Evolutionary conservation across 2,113 vertebrate species (phyloP).

Genomic region (Perca fluviatilis): DNA sequence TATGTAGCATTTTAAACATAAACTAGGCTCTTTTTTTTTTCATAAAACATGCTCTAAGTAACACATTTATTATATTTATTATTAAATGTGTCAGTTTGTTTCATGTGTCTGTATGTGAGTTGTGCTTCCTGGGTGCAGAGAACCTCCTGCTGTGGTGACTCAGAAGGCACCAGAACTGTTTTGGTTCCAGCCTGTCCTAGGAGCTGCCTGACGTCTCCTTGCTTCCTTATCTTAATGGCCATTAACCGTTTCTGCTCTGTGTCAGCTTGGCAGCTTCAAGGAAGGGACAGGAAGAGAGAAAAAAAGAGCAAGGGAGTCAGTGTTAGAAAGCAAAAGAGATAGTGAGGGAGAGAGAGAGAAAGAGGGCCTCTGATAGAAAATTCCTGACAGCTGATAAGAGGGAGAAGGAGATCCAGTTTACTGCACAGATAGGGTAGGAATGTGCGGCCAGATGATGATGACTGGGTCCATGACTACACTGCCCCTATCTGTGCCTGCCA

Average conservation of each 20-base stretch:
- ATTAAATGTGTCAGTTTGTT: not conserved
- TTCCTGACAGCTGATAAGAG: constrained; percentile 87
- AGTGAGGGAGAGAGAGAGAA: constrained; percentile 51
- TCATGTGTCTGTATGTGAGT: not conserved
- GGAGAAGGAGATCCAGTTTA: constrained; percentile 87
- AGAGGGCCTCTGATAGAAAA: constrained; percentile 81
- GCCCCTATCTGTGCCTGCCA: constrained; percentile 83
- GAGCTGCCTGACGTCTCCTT: constrained; percentile 75
- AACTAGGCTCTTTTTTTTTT: not conserved
- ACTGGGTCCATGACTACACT: constrained; percentile 79
- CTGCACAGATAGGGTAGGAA: constrained; percentile 88
- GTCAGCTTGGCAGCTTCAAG: constrained; percentile 70
- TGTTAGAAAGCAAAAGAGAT: constrained; percentile 60
- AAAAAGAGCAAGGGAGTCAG: constrained; percentile 54
- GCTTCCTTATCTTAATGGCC: constrained; percentile 81
- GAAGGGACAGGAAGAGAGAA: constrained; percentile 73
- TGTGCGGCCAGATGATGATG: constrained; percentile 84
- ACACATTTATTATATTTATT: not conserved
- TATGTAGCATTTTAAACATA: not conserved
- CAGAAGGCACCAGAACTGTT: constrained; percentile 69
- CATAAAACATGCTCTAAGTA: not conserved
- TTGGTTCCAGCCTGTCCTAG: constrained; percentile 74
- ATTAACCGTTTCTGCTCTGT: constrained; percentile 83
- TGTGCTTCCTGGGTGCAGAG: constrained; percentile 2
- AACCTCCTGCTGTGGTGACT: constrained; percentile 44